Base-by-base conservation (phyloP, 2,797 vertebrate species). In the Alauda arvensis region DNA sequence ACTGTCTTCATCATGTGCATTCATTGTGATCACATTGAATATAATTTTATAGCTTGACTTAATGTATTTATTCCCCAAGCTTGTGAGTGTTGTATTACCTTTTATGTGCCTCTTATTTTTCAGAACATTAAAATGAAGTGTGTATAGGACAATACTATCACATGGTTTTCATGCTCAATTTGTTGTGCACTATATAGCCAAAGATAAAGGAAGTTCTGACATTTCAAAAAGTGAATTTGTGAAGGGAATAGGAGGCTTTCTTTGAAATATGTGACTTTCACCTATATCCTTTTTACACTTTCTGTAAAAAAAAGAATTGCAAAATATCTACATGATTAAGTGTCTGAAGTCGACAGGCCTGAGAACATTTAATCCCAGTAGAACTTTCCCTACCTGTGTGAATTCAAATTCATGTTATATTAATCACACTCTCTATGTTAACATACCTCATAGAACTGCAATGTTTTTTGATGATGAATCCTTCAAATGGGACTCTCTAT, bases 381-480 rank as follows among this genome's bases (percentile, higher is more conserved):
- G 79, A 85, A 83, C n/a, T 76, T 90, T 56, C 61, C 43, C 37
- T 59, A 60, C 67, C 29, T n/a, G 10, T 39, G 26, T 79, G 68
- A 89, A 81, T 87, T 81, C 78, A 89, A 78, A 90, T 83, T 85
- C 51, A 26, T 77, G 48, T 85, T 89, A 65, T 66, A 89, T 80
- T 91, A 87, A 87, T 93, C 75, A 55, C 18, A 25, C 9, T 53
- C 49, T 42, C 45, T 81, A 4, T 85, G 67, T 88, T 91, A 90
- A 91, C 49, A 56, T 63, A 63, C 19, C 68, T 87, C n/a, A 14
- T 88, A 39, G 66, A 94, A 83, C 74, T 43, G 31, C 37, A 77
- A 4, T 69, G 40, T 8, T 68, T 93, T 90, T 70, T 85, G 45
- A 70, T 90, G 74, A 87, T 83, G 83, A 77, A 87, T 91, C 59